Evolutionary conservation across 2,797 vertebrate species (phyloP).

Genomic region (Carcharodon carcharias): DNA sequence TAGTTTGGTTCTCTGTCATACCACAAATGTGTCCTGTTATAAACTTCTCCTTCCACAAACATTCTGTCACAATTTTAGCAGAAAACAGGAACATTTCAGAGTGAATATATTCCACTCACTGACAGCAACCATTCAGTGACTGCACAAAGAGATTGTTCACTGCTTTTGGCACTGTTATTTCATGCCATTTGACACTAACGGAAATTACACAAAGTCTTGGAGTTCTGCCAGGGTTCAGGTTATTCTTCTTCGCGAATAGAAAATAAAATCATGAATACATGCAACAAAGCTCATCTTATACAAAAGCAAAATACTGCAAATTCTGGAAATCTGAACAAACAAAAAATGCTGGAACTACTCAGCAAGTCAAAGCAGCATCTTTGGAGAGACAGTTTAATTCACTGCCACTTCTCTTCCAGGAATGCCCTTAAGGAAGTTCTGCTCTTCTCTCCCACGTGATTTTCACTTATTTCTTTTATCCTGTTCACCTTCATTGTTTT

Average conservation of each 20-base stretch:
- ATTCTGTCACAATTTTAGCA: background rate
- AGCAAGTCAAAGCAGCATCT: background rate
- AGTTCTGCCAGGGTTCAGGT: background rate
- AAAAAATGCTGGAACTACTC: background rate
- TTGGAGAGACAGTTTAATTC: background rate
- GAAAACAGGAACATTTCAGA: background rate
- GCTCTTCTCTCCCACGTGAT: background rate
- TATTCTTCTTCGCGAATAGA: background rate
- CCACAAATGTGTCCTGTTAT: background rate
- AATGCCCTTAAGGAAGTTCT: background rate
- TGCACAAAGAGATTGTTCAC: background rate
- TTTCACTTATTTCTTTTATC: background rate
- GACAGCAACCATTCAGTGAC: background rate
- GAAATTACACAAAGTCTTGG: background rate
- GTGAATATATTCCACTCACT: background rate
- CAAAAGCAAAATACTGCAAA: background rate
- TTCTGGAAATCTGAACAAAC: background rate
- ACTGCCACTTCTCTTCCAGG: background rate
- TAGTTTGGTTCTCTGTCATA: background rate
- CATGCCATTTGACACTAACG: background rate
- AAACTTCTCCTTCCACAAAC: background rate
- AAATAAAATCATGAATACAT: background rate
- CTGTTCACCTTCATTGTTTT: background rate
- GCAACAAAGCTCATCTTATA: background rate
- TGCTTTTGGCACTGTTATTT: slow-evolving; percentile 1